A percentile compares a stretch with the other conserved stretches of the same genome.
phyloP scores from a whole-genome alignment of 2,113 vertebrate species.

The Chamaetylas fuelleborni region DNA sequence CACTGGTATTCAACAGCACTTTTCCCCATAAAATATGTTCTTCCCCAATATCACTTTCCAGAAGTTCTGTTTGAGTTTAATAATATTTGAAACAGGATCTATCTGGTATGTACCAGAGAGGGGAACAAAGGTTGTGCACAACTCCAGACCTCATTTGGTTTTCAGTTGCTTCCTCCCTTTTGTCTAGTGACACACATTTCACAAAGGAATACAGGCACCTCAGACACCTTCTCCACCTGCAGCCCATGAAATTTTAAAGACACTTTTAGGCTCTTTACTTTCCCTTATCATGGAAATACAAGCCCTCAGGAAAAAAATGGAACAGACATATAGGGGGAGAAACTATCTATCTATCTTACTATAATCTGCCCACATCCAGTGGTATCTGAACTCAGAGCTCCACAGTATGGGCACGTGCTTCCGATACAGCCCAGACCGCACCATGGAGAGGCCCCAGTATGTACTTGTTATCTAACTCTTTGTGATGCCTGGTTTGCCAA shows the following conservation, averaged over 20 bases:
- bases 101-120: neutral
- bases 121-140: neutral
- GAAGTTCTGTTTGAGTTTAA: neutral
- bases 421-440: fast-evolving
- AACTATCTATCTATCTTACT: neutral
- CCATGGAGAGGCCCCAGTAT: neutral
- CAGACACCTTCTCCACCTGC: neutral
- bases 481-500: neutral
- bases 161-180: conserved; percentile 20
- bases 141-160: neutral
- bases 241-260: conserved; percentile 38
- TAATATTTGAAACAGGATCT: conserved; percentile 24
- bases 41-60: neutral
- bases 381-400: neutral
- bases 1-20: neutral
- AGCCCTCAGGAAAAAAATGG: neutral
- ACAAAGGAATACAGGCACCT: neutral
- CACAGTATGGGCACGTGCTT: neutral
- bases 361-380: neutral
- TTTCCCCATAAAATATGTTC: neutral
- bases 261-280: neutral
- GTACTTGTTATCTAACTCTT: neutral
- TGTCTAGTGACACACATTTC: neutral
- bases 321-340: neutral
- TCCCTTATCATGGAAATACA: neutral